Conservation (phyloP, 2,888 invertebrate genomes). For the Philonicus albiceps region DNA sequence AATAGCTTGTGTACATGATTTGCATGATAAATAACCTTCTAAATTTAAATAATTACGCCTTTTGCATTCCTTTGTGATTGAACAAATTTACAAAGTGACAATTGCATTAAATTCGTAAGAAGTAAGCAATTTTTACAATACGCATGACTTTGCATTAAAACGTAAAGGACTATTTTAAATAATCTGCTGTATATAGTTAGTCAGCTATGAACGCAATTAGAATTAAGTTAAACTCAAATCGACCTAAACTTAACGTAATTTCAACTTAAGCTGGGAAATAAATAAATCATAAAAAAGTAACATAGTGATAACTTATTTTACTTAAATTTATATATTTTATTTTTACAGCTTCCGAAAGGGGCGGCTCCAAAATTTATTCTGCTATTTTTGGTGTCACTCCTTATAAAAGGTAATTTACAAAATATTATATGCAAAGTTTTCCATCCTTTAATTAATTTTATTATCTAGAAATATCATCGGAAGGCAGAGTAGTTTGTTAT, state of each 20-base stretch:
- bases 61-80: background rate
- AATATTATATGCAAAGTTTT: background rate
- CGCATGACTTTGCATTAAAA: too few species aligned
- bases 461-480: conserved; percentile 60
- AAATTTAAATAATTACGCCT: background rate
- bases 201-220: too few species aligned
- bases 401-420: conserved; percentile 55
- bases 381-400: conserved; percentile 56
- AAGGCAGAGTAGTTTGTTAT: conserved; percentile 86
- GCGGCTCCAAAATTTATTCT: conserved; percentile 60
- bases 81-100: background rate
- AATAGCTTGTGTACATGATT: background rate
- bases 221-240: too few species aligned
- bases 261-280: too few species aligned
- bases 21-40: background rate
- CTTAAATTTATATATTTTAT: conserved; percentile 47
- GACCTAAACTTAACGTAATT: too few species aligned
- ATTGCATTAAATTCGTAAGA: background rate
- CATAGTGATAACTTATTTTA: background rate
- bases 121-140: too few species aligned
- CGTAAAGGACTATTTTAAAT: too few species aligned
- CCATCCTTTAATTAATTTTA: background rate
- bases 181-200: too few species aligned
- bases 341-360: conserved; percentile 60
- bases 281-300: too few species aligned